Base-by-base conservation (phyloP, 37 sponge, comb jelly and placozoan genomes). In the Bolinopsis microptera region DNA sequence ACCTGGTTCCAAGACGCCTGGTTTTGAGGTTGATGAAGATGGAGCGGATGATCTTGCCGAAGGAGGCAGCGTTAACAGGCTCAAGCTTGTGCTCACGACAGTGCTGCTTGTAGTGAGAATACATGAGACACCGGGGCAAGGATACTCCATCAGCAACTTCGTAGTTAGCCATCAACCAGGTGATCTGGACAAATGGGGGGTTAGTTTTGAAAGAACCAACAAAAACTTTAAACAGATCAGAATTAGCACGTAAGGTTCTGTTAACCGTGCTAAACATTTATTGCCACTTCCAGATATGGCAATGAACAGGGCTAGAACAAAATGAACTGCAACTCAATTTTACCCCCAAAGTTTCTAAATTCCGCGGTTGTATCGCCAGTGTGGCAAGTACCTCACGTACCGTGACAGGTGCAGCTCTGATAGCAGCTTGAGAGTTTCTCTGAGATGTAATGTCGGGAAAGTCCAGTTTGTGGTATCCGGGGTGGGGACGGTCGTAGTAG, bases 61-160 rank as follows among this genome's bases (percentile, higher is more conserved):
- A 99, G 39, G 96, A 96, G 34, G 99, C 99, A 69, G 99, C 99
- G 95, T 99, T 99, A 69, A 97, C 96, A 0, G 99, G 96, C 31
- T 99, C 99, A 13, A 99, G 94, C 69, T 96, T 97, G 92, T 93
- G 95, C 18, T 94, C 95, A 25, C 95, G 94, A 76, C 99, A 99
- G 93, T 99, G 97, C 40, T 97, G 93, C 82, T 96, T 92, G 96
- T 99, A 99, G 94, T 96, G 97, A 83, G 95, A 95, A 93, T 99
- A 99, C 83, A 99, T 93, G 0, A 96, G 95, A 80, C 95, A 95
- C 24, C 99, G 92, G 25, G 99, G 98, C 9, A 99, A 95, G 31
- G 97, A 96, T 24, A 96, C 97, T 32, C 98, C 98, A 34, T 99
- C 99, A 23, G 97, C 96, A 34, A 97, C 96, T 69, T 99, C 99